Base-by-base conservation (phyloP, 2,888 invertebrate species). In the Drosophila ezoana region DNA sequence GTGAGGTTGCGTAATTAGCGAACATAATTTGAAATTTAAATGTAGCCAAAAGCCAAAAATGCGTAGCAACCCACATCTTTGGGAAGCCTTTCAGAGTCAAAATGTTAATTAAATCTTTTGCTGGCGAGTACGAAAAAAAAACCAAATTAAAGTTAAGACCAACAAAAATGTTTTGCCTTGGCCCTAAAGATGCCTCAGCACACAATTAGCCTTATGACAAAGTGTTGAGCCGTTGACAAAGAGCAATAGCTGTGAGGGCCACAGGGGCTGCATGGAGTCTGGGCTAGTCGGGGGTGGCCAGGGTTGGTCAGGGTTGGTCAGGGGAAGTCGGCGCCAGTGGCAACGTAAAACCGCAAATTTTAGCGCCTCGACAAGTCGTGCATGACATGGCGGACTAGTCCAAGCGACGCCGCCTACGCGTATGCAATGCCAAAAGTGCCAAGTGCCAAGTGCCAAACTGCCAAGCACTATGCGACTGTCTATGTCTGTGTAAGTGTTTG, bases 1-100 rank as follows among this genome's bases (percentile, higher is more conserved):
- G 75, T 23, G 23, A 23, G 23, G 28, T 58, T 57, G 56, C 61
- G 83, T 85, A 89, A 85, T 85, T 85, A 85, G 89, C 86, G 83
- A 77, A 80, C 89, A 89, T 85, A 79, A 85, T 85, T 85, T 89
- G 89, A 89, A 85, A 89, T 85, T 85, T 85, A 85, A 85, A 85
- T 85, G 89, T 88, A 52, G 89, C 89, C 89, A 89, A 85, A 87
- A 87, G 85, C 76, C 78, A 74, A 78, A 76, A 81, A 76, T 77
- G 49, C 58, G 48, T 48, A 52, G 64, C 56, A 60, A 62, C 73
- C 76, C 65, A 71, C 72, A 63, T 63, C 72, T 53, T 54, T 18
- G 49, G 1, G 81, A 82, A 82, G 79, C 83, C 89, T 89, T 89
- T 89, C 76, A 74, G 70, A 85, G 72, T 76, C 80, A 86, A 82